Evolutionary conservation across 1,140 invertebrate genomes (phyloP).

Genomic region (Aphidius ervi): DNA sequence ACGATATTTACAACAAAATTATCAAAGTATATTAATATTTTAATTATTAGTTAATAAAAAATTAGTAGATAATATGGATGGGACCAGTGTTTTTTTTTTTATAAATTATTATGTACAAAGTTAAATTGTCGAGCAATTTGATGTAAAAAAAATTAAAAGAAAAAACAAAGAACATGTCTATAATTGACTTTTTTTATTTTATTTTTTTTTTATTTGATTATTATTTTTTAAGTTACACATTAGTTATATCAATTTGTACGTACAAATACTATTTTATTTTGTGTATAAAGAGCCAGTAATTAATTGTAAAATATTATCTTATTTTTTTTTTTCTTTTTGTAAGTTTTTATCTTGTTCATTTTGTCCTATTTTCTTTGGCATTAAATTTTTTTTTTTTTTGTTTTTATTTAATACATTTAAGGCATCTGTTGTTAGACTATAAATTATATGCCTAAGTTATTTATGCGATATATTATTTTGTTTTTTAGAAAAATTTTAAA

Average conservation of each 20-base stretch:
- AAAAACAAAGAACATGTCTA: too few relatives aligned
- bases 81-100: too few relatives aligned
- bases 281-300: conserved; percentile 5
- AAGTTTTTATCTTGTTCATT: background rate
- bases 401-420: conserved; percentile 14
- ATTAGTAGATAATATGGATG: too few relatives aligned
- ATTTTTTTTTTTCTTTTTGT: background rate
- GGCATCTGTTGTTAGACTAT: conserved; percentile 9
- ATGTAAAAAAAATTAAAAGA: background rate
- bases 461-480: background rate
- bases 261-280: conserved; percentile 15
- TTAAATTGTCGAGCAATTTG: too few relatives aligned
- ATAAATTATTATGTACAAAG: too few relatives aligned
- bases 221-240: background rate
- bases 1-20: too few relatives aligned
- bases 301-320: conserved; percentile 6
- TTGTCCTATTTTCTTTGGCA: conserved; percentile 17
- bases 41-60: too few relatives aligned
- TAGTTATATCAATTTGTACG: conserved; percentile 12
- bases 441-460: background rate
- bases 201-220: background rate
- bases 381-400: background rate
- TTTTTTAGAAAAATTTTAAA: background rate
- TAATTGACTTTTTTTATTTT: conserved; percentile 8
- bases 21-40: too few relatives aligned